Percentiles rank a stretch among this genome's conserved stretches.
These are phyloP conservation scores for Petromus typicus DNA, from an alignment of 2,113 vertebrate species.

Conservation along the genomic window DNA sequence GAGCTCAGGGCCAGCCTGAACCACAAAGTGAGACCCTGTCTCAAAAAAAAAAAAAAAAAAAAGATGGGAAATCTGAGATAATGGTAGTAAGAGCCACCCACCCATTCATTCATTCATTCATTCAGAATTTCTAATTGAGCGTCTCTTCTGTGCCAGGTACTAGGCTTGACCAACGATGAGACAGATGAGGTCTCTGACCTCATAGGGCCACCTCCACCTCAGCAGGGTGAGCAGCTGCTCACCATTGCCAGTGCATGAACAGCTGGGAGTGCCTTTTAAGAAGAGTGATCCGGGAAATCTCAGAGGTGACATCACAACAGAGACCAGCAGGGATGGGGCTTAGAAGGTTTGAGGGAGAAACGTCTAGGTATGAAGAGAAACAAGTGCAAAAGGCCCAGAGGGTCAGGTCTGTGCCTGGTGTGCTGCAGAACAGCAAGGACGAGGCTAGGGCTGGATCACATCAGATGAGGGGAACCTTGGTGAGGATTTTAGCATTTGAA, in stretches of 20 bases:
- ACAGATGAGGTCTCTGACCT: background rate
- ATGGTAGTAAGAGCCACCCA: background rate
- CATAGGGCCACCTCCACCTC: fast-evolving
- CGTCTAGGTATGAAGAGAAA: fast-evolving
- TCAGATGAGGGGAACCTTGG: no score
- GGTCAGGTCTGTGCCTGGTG: background rate
- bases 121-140: background rate
- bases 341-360: background rate
- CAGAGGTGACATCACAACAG: background rate
- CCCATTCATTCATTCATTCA: background rate
- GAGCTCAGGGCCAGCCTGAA: no score
- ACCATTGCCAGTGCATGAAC: background rate
- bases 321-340: background rate
- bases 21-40: no score
- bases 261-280: background rate
- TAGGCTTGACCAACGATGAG: background rate
- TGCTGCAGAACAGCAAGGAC: background rate
- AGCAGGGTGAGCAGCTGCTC: background rate
- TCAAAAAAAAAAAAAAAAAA: no score
- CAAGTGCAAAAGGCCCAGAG: background rate
- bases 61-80: background rate
- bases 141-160: background rate
- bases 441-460: no score
- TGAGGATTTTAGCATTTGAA: background rate
- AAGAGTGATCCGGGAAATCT: background rate